Evolutionary conservation across 1,140 invertebrate species (phyloP).

Genomic region (Adelges cooleyi): DNA sequence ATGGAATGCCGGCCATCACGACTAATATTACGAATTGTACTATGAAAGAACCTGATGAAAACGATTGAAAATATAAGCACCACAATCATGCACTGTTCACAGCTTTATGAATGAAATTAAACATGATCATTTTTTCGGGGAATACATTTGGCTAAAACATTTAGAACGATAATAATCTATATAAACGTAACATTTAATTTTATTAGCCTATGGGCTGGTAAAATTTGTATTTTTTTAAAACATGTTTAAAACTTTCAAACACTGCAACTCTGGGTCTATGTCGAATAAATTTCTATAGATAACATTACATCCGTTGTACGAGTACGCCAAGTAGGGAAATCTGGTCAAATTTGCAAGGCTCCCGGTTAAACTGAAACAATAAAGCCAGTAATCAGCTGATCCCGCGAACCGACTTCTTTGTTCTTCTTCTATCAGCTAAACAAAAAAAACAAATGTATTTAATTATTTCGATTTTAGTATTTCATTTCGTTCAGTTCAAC

Average conservation of each 20-base stretch:
- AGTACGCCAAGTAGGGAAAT: constrained; percentile 1
- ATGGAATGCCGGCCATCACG: not conserved
- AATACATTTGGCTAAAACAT: too few relatives aligned
- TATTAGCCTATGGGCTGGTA: too few relatives aligned
- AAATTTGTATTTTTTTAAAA: too few relatives aligned
- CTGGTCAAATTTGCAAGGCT: constrained; percentile 1
- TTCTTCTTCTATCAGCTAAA: not conserved
- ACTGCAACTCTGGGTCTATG: too few relatives aligned
- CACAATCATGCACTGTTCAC: too few relatives aligned
- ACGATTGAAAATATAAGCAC: not conserved
- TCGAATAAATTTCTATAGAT: too few relatives aligned
- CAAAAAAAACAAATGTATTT: not conserved
- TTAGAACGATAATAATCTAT: too few relatives aligned
- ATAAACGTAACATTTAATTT: too few relatives aligned
- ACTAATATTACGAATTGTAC: not conserved
- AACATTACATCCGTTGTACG: constrained; percentile 9
- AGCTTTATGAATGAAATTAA: too few relatives aligned
- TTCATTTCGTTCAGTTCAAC: not conserved
- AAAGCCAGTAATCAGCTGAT: not conserved
- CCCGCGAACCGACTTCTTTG: not conserved
- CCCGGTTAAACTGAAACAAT: not conserved
- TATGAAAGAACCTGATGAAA: not conserved
- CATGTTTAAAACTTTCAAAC: too few relatives aligned
- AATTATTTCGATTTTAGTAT: not conserved
- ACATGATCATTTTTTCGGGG: too few relatives aligned